Conservation (phyloP, 2,113 vertebrate species). For the Oncorhynchus tshawytscha region DNA sequence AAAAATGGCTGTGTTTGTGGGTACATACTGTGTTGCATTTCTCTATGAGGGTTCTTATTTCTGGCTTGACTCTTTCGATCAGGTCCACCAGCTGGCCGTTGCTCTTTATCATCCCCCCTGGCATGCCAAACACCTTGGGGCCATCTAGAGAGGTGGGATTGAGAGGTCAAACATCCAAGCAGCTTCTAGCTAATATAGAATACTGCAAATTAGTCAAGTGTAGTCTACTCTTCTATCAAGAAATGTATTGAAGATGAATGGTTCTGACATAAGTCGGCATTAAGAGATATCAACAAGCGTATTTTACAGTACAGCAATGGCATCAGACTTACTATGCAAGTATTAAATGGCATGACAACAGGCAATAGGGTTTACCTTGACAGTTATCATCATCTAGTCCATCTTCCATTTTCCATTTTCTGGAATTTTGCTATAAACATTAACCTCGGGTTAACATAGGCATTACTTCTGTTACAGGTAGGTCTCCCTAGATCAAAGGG, state of each 20-base stretch:
- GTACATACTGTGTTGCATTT: slow-evolving; percentile 88
- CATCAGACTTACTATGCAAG: neutral
- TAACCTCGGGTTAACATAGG: neutral
- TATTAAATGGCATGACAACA: neutral
- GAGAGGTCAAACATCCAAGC: no score
- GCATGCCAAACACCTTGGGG: slow-evolving; percentile 87
- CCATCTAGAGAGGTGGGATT: slow-evolving; percentile 52
- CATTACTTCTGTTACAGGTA: neutral
- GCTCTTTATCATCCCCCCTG: slow-evolving; percentile 88
- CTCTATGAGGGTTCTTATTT: slow-evolving; percentile 90
- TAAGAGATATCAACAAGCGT: neutral
- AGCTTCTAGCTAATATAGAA: neutral
- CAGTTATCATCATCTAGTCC: slow-evolving; percentile 72
- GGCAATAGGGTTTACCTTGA: slow-evolving; percentile 67
- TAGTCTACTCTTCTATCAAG: neutral
- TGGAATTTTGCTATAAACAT: slow-evolving; percentile 78
- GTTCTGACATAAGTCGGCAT: neutral
- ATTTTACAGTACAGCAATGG: neutral
- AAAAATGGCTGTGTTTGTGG: neutral
- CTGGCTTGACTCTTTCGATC: slow-evolving; percentile 91
- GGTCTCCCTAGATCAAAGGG: no score
- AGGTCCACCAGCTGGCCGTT: slow-evolving; percentile 89
- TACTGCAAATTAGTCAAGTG: neutral
- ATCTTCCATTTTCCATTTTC: slow-evolving; percentile 88
- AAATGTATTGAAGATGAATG: no score